These are phyloP conservation scores for Setophaga petechia DNA, from an alignment of 2,113 vertebrate species.

Conservation along the genomic window DNA sequence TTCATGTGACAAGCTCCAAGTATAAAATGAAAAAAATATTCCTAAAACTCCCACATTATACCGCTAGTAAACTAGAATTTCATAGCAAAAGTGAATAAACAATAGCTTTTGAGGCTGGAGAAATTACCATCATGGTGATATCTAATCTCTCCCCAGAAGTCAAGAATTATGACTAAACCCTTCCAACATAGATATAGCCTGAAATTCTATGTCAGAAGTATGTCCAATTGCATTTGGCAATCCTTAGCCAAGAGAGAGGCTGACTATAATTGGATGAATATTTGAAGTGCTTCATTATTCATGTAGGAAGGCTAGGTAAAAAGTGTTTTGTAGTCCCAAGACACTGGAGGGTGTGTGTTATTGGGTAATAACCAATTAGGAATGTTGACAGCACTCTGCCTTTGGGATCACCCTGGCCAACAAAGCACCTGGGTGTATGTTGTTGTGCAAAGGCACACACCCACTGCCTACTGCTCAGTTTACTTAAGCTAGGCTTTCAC, in stretches of 20 bases:
- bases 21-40: background rate
- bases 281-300: slow-evolving; percentile 57
- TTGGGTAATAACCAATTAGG: slow-evolving; percentile 59
- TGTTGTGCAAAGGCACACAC: slow-evolving; percentile 57
- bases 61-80: background rate
- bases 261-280: slow-evolving; percentile 46
- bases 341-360: slow-evolving; percentile 50
- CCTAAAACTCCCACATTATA: background rate
- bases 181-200: slow-evolving; percentile 38
- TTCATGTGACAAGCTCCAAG: background rate
- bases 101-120: slow-evolving; percentile 23
- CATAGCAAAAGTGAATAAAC: slow-evolving; percentile 3
- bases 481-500: slow-evolving; percentile 53
- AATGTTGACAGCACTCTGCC: slow-evolving; percentile 47
- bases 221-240: slow-evolving; percentile 62
- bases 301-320: slow-evolving; percentile 59
- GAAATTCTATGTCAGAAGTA: slow-evolving; percentile 60
- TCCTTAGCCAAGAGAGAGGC: slow-evolving; percentile 25
- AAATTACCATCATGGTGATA: slow-evolving; percentile 24
- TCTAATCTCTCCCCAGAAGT: slow-evolving; percentile 54
- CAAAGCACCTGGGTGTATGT: slow-evolving; percentile 14
- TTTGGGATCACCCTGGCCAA: slow-evolving; percentile 29
- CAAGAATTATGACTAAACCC: slow-evolving; percentile 49
- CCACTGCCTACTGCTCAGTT: slow-evolving; percentile 45
- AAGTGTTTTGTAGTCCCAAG: slow-evolving; percentile 62